A percentile compares a stretch with the other conserved stretches of the same genome.
phyloP scores from a whole-genome alignment of 2,888 invertebrate species.

The Lamellibrachia columna region DNA sequence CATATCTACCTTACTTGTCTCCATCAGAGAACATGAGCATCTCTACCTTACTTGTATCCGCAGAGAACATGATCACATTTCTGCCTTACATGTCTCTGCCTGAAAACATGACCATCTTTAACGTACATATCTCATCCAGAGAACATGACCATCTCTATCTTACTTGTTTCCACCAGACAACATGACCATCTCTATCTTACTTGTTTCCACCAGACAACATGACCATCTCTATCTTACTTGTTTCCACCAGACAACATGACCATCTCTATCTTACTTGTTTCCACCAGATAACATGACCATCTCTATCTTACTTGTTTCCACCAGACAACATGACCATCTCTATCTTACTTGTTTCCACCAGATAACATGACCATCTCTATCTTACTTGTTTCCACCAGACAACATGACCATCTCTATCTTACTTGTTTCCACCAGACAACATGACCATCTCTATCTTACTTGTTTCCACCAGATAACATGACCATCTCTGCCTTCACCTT shows the following conservation, averaged over 20 bases:
- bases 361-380: too few species aligned
- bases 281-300: too few species aligned
- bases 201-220: background rate
- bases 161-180: background rate
- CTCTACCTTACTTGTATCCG: background rate
- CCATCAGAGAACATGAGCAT: background rate
- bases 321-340: too few species aligned
- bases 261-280: background rate
- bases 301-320: background rate
- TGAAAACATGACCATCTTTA: background rate
- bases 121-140: background rate
- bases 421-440: background rate
- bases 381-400: too few species aligned
- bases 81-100: background rate
- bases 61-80: background rate
- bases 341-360: background rate
- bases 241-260: background rate
- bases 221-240: background rate
- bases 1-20: background rate
- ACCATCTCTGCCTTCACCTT: too few species aligned
- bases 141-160: background rate
- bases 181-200: background rate
- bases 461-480: too few species aligned
- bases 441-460: background rate
- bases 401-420: background rate